Base-by-base conservation (phyloP, 2,888 invertebrate genomes). In the Conops quadrifasciatus region DNA sequence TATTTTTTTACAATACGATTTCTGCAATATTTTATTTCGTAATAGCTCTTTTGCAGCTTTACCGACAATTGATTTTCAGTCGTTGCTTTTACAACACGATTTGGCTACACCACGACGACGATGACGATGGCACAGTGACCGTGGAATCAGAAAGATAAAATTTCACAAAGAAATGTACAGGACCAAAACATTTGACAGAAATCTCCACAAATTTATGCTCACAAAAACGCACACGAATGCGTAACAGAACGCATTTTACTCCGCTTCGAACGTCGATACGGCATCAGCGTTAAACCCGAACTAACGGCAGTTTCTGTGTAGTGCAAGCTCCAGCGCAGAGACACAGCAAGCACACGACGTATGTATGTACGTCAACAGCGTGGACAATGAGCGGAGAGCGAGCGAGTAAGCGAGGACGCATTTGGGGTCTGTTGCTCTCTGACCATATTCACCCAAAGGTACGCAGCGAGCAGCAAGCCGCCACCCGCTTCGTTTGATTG, bases 261-360 rank as follows among this genome's bases (percentile, higher is more conserved):
- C 67, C 71, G 70, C 70, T 71, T 72, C 63, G 45, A 71, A 77
- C 81, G 81, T 82, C 82, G 79, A 78, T 77, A 78, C 81, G 80
- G 81, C 79, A 81, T 80, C 81, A 82, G 80, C 81, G 81, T 81
- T 81, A 82, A 82, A 82, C 80, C 82, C 81, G 82, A 82, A 82
- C 82, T 82, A 82, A 82, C 77, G 76, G 76, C 76, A 76, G 60
- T 76, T 76, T 74, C 73, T 72, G 72, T 74, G 75, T 71, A 71
- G 36, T 9, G 9, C 73, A 66, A 67, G 62, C 76, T 74, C 74
- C 73, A 69, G 64, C 64, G 24, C 53, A 53, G 53, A 9, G 56
- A 2, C 36, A 43, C 15, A 7, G 56, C 26, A 24, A 36, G 30
- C 67, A 24, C 56, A 24, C 21, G 56, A 63, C 21, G 47, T 62